Percentiles rank a stretch among this genome's conserved stretches.
phyloP scores from a whole-genome alignment of 1,140 invertebrate genomes.

The Lineus longissimus region DNA sequence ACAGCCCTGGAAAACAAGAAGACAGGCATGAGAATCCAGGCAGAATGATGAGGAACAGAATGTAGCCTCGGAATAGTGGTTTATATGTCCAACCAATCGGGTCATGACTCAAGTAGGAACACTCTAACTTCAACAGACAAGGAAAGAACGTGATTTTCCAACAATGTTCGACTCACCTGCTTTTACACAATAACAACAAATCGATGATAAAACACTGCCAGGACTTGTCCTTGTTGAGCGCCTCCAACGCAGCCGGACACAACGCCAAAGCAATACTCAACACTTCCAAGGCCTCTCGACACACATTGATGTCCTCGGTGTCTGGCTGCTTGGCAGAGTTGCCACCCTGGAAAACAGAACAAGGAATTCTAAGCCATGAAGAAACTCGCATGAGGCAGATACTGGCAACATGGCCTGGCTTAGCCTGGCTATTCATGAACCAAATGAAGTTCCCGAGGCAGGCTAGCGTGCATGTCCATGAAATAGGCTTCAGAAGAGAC shows the following conservation, averaged over 20 bases:
- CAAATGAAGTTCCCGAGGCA: too few species aligned
- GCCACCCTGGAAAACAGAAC: conserved; percentile 27
- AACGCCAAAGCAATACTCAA: conserved; percentile 83
- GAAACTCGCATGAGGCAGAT: too few species aligned
- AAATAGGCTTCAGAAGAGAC: not conserved
- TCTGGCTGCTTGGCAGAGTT: conserved; percentile 30
- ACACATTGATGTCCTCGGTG: conserved; percentile 61
- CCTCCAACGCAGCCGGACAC: conserved; percentile 75
- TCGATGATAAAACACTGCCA: conserved; percentile 87
- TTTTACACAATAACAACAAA: conserved; percentile 70
- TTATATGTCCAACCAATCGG: too few species aligned
- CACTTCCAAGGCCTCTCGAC: conserved; percentile 87
- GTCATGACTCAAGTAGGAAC: too few species aligned
- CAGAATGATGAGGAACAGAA: too few species aligned
- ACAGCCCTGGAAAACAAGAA: conserved; percentile 55
- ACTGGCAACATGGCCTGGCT: too few species aligned
- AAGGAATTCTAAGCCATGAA: too few species aligned
- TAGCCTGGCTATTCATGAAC: too few species aligned
- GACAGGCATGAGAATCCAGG: too few species aligned
- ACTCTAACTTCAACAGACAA: too few species aligned
- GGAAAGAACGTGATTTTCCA: too few species aligned
- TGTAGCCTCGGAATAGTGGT: too few species aligned
- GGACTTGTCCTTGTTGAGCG: conserved; percentile 67
- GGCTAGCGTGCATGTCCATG: not conserved
- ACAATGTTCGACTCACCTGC: conserved; percentile 55